phyloP scores from a whole-genome alignment of 2,797 vertebrate species.

The Myotis findleyi region DNA sequence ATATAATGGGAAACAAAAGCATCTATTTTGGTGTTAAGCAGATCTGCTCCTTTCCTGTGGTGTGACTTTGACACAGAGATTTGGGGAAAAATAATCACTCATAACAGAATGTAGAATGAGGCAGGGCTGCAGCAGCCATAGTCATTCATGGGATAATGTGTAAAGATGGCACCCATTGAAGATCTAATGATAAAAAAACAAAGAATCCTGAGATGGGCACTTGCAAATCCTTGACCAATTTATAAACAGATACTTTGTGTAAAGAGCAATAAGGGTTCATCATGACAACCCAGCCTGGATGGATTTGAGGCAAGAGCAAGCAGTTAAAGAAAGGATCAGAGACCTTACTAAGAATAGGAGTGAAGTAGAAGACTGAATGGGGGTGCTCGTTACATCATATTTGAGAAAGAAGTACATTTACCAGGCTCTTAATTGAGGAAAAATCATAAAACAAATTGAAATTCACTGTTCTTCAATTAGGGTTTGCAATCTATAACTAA shows the following conservation, averaged over 20 bases:
- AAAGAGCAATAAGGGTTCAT: background rate
- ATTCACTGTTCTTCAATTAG: background rate
- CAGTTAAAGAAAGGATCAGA: background rate
- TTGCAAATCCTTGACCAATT: background rate
- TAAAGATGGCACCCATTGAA: background rate
- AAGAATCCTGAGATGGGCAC: background rate
- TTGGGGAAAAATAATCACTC: background rate
- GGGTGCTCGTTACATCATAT: background rate
- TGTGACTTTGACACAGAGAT: background rate
- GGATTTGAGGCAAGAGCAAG: background rate
- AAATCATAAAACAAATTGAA: background rate
- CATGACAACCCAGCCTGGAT: background rate
- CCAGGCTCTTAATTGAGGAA: background rate
- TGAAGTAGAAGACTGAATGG: background rate
- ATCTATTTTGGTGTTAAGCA: background rate
- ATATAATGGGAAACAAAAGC: background rate
- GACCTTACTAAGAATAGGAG: background rate
- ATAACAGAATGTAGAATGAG: background rate
- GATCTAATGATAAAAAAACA: background rate
- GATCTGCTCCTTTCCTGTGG: background rate
- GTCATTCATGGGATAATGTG: background rate
- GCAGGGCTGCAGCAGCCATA: background rate
- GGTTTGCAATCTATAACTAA: background rate
- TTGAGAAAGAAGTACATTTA: background rate
- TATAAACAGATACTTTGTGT: background rate